phyloP scores from a whole-genome alignment of 2,888 invertebrate species.

The Stenichneumon culpator region DNA sequence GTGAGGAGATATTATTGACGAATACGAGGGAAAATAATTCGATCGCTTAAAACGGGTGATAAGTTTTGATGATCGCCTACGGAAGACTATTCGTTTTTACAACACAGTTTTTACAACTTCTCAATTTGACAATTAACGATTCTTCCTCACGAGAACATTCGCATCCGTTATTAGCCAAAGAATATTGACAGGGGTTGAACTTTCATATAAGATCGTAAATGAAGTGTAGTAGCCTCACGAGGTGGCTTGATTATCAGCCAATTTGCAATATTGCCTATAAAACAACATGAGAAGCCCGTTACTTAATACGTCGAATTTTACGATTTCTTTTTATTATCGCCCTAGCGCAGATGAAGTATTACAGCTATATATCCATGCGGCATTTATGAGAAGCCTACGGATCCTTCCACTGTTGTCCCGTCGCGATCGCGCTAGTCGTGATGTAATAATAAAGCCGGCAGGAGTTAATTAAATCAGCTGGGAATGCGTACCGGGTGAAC shows the following conservation, averaged over 20 bases:
- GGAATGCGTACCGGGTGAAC: slow-evolving; percentile 41
- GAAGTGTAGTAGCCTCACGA: slow-evolving; percentile 19
- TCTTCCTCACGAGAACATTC: slow-evolving; percentile 1
- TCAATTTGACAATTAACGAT: slow-evolving; percentile 26
- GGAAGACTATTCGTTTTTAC: neutral
- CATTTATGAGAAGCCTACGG: neutral
- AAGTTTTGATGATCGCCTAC: slow-evolving; percentile 3
- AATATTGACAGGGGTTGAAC: neutral
- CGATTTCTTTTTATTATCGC: slow-evolving; percentile 45
- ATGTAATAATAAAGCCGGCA: slow-evolving; percentile 49
- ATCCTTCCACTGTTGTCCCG: slow-evolving; percentile 17
- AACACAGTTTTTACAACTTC: slow-evolving; percentile 14
- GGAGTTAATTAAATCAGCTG: slow-evolving; percentile 65
- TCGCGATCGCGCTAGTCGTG: slow-evolving; percentile 47
- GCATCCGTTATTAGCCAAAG: slow-evolving; percentile 6
- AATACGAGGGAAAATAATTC: slow-evolving; percentile 2
- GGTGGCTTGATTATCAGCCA: slow-evolving; percentile 22
- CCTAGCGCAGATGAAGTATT: neutral
- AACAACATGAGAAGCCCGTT: slow-evolving; percentile 9
- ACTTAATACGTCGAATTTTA: slow-evolving; percentile 27
- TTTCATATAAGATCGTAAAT: slow-evolving; percentile 32
- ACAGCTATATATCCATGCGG: neutral
- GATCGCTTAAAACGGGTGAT: neutral
- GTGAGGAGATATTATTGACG: neutral
- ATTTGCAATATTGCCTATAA: slow-evolving; percentile 48